Conservation (phyloP, 2,797 vertebrate genomes). For the Erethizon dorsatum region DNA sequence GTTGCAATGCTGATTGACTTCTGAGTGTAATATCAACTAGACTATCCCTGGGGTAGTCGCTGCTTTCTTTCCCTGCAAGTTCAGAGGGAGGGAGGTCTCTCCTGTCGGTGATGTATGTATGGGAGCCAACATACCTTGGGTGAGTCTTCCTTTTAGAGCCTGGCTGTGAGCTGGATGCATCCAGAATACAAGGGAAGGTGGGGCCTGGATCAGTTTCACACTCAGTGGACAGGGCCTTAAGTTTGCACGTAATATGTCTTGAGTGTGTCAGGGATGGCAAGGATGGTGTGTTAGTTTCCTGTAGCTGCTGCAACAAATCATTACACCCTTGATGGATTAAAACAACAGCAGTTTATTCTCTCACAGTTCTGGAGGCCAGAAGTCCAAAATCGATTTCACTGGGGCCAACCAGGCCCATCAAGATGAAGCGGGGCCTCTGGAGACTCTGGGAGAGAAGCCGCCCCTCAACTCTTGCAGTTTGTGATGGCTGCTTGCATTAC, state of each 20-base stretch:
- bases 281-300: background rate
- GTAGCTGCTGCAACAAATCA: background rate
- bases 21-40: background rate
- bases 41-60: background rate
- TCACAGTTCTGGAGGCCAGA: background rate
- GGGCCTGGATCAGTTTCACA: background rate
- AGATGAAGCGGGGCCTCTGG: background rate
- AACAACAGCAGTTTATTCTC: background rate
- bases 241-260: background rate
- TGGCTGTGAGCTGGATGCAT: background rate
- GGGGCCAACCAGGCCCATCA: background rate
- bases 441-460: background rate
- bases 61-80: background rate
- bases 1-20: background rate
- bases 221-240: accelerated
- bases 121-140: accelerated
- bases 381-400: background rate
- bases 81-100: background rate
- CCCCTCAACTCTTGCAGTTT: no score
- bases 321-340: background rate
- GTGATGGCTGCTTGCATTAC: background rate
- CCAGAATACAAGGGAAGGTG: background rate
- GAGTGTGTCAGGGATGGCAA: background rate
- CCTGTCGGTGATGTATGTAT: background rate
- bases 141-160: background rate